Percentiles rank a stretch among this genome's conserved stretches.
These are phyloP conservation scores for Fopius arisanus DNA, from an alignment of 1,140 invertebrate genomes.

Conservation along the genomic window DNA sequence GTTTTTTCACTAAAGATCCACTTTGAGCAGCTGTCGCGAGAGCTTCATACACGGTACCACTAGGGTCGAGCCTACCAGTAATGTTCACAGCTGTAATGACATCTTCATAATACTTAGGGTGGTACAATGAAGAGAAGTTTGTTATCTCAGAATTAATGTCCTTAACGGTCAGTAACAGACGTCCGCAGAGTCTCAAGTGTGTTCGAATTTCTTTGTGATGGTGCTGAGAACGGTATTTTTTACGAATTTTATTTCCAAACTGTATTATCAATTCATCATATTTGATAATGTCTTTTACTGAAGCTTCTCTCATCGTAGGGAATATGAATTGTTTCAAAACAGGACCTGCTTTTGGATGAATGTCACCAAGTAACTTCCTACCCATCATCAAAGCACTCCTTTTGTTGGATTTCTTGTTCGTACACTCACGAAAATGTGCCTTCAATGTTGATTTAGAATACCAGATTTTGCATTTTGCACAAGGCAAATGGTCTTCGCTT, in stretches of 20 bases:
- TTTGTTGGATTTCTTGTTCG: not conserved
- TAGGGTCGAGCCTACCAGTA: not conserved
- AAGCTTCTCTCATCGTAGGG: not conserved
- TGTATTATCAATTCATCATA: not conserved
- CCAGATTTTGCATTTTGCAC: not conserved
- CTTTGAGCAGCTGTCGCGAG: constrained; percentile 13
- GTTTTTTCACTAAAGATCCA: constrained; percentile 23
- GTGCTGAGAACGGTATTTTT: not conserved
- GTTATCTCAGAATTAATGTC: not conserved
- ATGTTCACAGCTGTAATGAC: constrained; percentile 7
- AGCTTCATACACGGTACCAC: not conserved
- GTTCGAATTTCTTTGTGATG: not conserved
- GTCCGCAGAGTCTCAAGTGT: not conserved
- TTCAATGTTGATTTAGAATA: not conserved
- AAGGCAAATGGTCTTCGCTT: not conserved
- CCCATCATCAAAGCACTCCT: not conserved
- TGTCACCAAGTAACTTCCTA: not conserved
- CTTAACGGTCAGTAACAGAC: not conserved
- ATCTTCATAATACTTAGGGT: not conserved
- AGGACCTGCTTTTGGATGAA: not conserved
- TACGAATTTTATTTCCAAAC: not conserved
- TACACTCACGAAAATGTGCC: not conserved
- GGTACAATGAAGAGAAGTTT: not conserved
- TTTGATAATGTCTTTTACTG: not conserved
- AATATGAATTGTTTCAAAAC: not conserved